Evolutionary conservation across 2,113 vertebrate genomes (phyloP).

Genomic region (Pitta sordida): DNA sequence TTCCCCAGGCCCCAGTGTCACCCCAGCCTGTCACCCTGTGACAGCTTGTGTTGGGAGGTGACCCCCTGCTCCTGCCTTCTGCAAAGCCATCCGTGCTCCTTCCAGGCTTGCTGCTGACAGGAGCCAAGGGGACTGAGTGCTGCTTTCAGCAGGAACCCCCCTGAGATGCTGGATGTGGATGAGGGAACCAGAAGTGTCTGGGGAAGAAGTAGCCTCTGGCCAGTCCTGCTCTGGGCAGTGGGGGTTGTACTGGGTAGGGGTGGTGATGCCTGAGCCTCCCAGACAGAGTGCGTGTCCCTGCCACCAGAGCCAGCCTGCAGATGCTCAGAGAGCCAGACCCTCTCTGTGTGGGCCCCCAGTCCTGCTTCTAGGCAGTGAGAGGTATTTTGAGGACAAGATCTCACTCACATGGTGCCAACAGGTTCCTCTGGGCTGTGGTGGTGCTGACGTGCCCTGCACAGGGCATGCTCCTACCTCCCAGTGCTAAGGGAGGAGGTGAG

Average conservation of each 20-base stretch:
- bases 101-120: too few relatives aligned
- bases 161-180: not conserved
- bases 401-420: fast-evolving
- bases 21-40: not conserved
- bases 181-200: not conserved
- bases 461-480: fast-evolving
- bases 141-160: not conserved
- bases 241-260: too few relatives aligned
- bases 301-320: not conserved
- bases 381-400: not conserved
- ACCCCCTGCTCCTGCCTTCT: not conserved
- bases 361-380: not conserved
- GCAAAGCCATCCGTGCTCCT: not conserved
- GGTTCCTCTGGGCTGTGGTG: not conserved
- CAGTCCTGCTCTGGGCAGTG: not conserved
- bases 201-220: not conserved
- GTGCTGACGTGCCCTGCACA: not conserved
- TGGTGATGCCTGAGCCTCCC: fast-evolving
- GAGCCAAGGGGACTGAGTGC: not conserved
- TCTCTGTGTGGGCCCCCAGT: fast-evolving
- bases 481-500: not conserved
- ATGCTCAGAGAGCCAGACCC: too few relatives aligned
- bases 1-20: not conserved
- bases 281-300: not conserved
- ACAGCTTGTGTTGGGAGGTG: fast-evolving